These are phyloP conservation scores for Peromyscus aztecus DNA, from an alignment of 2,797 vertebrate genomes.

Conservation along the genomic window DNA sequence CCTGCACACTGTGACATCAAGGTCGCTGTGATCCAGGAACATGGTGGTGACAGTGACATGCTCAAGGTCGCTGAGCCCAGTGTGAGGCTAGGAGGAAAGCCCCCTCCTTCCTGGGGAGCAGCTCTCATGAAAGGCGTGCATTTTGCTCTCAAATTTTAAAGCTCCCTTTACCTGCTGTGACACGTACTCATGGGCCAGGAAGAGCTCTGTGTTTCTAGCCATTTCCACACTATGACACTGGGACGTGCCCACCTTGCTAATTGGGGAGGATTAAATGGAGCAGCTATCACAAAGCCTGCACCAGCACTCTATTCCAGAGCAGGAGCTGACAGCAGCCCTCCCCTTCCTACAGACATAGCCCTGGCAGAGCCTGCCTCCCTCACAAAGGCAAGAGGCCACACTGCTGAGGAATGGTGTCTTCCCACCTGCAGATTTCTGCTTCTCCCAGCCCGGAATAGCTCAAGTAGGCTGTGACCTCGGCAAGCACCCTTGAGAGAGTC, in stretches of 20 bases:
- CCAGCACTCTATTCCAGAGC: neutral
- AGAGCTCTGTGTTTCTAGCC: neutral
- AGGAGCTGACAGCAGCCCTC: neutral
- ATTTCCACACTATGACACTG: fast-evolving
- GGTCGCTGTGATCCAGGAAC: neutral
- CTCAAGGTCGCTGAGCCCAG: neutral
- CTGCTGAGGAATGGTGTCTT: neutral
- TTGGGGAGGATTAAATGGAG: neutral
- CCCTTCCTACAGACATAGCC: neutral
- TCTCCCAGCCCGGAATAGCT: conserved; percentile 69
- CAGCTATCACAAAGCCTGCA: neutral
- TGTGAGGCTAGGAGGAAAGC: fast-evolving
- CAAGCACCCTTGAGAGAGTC: conserved; percentile 79
- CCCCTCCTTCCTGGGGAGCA: neutral
- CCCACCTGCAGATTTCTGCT: conserved; percentile 57
- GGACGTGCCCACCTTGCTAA: neutral
- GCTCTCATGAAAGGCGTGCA: fast-evolving
- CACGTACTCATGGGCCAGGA: neutral
- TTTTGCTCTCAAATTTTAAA: neutral
- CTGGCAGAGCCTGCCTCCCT: neutral
- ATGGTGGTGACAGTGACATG: neutral
- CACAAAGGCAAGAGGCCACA: neutral
- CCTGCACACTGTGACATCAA: fast-evolving
- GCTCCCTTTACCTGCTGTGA: neutral
- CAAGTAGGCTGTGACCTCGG: conserved; percentile 78